Base-by-base conservation (phyloP, 2,888 invertebrate genomes). In the Drosophila rellima region DNA sequence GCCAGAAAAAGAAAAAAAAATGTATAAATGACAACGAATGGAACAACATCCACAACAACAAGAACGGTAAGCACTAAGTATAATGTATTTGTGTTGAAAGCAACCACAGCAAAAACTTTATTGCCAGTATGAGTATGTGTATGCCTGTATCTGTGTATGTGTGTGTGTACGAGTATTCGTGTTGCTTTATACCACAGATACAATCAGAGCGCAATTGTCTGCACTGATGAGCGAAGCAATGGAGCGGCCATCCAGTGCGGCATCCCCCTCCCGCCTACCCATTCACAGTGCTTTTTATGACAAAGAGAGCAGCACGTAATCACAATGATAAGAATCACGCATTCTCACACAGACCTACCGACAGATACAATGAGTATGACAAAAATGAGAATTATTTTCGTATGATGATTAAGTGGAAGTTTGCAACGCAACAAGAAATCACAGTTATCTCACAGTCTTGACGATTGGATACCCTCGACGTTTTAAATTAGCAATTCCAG, bases 171-270 rank as follows among this genome's bases (percentile, higher is more conserved):
- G 26, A 40, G 52, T 40, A n/a, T 23, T 44, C 45, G 23, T 45
- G 33, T 33, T 42, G 48, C 47, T 47, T 33, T 45, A 44, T 33
- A 52, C 59, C 68, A 76, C 71, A 82, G 84, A 88, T 86, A 84
- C 88, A 88, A 84, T 84, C 84, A 84, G 84, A 74, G 74, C 86
- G 76, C 84, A 84, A 84, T 84, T 84, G 84, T 86, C 86, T 84
- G 84, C 71, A 80, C 66, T 84, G 84, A 88, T 84, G 88, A 86
- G 82, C 82, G 74, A 69, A 70, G 69, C 77, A 74, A 66, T 70
- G 73, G 50, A 47, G 74, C 74, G 57, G 48, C 60, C 63, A 54
- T 78, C 78, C 73, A 68, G 45, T 73, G 62, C 56, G 66, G 37
- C 63, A 66, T 54, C 55, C 63, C 42, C 47, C 65, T 17, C 1